Base-by-base conservation (phyloP, 2,797 vertebrate species). In the Danio albolineatus region DNA sequence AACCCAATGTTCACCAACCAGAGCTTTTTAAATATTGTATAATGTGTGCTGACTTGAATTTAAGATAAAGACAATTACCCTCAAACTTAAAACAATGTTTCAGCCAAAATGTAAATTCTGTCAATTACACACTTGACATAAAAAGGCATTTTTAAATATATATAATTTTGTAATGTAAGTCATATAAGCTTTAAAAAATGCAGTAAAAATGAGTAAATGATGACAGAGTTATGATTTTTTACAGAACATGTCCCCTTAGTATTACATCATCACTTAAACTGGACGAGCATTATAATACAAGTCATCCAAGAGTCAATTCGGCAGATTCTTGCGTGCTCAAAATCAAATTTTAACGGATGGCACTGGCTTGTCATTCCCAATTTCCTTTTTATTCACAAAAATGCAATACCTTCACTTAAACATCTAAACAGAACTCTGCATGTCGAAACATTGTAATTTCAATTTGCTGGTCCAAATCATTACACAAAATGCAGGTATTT, bases 381-480 rank as follows among this genome's bases (percentile, higher is more conserved):
- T 91, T 86, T 86, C 74, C 76, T 84, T 84, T 87, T 88, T 71
- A 86, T 91, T 86, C 83, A 85, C 83, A 87, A 85, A 92, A 90
- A 91, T 87, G 87, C 85, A 86, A 80, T 87, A 88, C 83, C 84
- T 86, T 91, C 84, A 87, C 85, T 87, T 87, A 86, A 87, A 87
- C 83, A 83, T 86, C 87, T 89, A 86, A 69, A 77, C 86, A 78
- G 85, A 90, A 83, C 88, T 86, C 85, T 77, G 87, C 88, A 86
- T 90, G 90, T 92, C 87, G 87, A 91, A 92, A 92, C 89, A 83
- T 89, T 91, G 89, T 90, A 87, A 91, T 92, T 94, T 94, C 89
- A 92, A 93, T 93, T 93, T 92, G 89, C 88, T 91, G 84, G 86
- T 87, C 56, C 72, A 82, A 85, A 87, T 86, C 79, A 79, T 83